Evolutionary conservation across 2,797 vertebrate species (phyloP).

Genomic region (Glossophaga mutica): DNA sequence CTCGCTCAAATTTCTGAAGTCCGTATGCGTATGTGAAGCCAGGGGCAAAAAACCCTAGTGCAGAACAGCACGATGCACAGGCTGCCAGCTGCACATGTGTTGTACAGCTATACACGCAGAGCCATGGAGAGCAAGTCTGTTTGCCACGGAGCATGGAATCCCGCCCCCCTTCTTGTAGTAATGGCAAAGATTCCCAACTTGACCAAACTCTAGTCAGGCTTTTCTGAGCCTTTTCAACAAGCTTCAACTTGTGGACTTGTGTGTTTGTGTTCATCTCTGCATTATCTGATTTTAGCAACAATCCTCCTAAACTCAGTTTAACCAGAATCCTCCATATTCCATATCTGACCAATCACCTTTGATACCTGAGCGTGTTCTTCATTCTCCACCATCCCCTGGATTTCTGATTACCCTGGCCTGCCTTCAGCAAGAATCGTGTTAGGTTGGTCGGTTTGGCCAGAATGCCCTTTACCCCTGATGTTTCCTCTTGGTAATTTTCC

Average conservation of each 20-base stretch:
- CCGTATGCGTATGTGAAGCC: background rate
- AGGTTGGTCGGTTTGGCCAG: background rate
- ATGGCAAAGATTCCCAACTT: background rate
- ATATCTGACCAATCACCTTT: background rate
- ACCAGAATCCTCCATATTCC: background rate
- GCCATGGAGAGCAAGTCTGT: accelerated
- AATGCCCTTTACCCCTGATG: background rate
- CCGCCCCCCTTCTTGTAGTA: background rate
- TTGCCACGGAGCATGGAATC: background rate
- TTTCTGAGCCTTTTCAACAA: background rate
- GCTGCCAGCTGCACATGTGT: accelerated
- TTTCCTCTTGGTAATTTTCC: background rate
- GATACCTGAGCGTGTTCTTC: background rate
- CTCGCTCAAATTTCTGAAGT: background rate
- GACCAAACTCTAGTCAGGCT: background rate
- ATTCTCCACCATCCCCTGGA: no score
- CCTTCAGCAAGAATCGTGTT: background rate
- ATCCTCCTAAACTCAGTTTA: background rate
- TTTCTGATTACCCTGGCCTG: background rate
- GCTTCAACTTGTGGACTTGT: background rate
- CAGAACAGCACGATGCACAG: accelerated
- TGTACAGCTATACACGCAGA: accelerated
- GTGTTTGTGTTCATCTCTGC: background rate
- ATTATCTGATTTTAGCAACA: background rate
- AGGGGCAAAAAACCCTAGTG: accelerated